Conservation (phyloP, 2,888 invertebrate species). For the Cerastis rubricosa region DNA sequence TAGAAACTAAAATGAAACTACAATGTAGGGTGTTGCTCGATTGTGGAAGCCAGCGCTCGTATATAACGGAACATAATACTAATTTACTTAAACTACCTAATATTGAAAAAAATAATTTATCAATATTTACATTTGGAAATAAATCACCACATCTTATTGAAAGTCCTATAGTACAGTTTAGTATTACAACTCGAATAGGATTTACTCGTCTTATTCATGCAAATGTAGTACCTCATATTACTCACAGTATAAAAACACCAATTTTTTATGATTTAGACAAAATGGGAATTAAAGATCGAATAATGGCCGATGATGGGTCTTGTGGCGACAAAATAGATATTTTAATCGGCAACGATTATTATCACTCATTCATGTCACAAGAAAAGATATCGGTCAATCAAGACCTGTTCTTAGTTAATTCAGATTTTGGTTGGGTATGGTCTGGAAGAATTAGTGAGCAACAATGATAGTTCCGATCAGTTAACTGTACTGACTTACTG, state of each 20-base stretch:
- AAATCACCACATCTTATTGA: constrained; percentile 7
- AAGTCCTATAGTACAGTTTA: constrained; percentile 12
- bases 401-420: too few species aligned
- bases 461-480: too few species aligned
- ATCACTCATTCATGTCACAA: too few species aligned
- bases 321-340: constrained; percentile 3
- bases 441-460: too few species aligned
- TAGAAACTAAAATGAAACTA: too few species aligned
- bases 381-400: too few species aligned
- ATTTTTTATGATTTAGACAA: background rate
- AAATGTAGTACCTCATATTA: constrained; percentile 15
- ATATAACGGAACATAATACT: too few species aligned
- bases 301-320: constrained; percentile 11
- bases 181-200: constrained; percentile 1
- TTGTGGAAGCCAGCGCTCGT: too few species aligned
- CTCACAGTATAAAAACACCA: constrained; percentile 6
- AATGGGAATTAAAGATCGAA: constrained; percentile 1
- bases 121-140: constrained; percentile 11
- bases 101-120: constrained; percentile 4
- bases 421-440: too few species aligned
- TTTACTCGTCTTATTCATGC: background rate
- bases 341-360: constrained; percentile 10
- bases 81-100: constrained; percentile 4
- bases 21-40: too few species aligned
- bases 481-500: too few species aligned